These are phyloP conservation scores for Lepidurus apus DNA, from an alignment of 1,140 invertebrate species.

Conservation along the genomic window DNA sequence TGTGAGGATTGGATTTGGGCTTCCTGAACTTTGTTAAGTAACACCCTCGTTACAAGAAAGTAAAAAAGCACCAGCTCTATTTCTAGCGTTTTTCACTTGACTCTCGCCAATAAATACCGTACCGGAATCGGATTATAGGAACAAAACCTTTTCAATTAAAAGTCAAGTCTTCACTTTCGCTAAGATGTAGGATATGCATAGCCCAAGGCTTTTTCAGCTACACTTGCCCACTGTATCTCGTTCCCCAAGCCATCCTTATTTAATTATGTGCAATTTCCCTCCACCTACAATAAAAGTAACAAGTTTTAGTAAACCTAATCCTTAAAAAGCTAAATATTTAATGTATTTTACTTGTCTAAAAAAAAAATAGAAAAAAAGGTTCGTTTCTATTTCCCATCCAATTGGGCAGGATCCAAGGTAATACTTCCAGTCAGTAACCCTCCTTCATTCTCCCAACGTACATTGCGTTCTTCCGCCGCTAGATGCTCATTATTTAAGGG, in stretches of 20 bases:
- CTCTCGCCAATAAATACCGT: too few relatives aligned
- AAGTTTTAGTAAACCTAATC: neutral
- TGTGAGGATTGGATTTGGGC: too few relatives aligned
- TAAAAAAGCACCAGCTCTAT: too few relatives aligned
- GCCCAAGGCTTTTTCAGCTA: neutral
- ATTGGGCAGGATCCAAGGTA: neutral
- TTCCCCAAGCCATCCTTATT: neutral
- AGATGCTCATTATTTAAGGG: neutral
- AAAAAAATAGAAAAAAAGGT: too few relatives aligned
- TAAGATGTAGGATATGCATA: slow-evolving; percentile 11
- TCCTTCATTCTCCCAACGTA: neutral
- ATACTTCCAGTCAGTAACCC: neutral
- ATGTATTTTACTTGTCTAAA: too few relatives aligned
- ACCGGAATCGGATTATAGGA: neutral
- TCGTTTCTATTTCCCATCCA: neutral
- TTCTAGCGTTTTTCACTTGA: too few relatives aligned
- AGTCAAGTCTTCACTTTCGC: neutral
- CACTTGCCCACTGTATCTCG: neutral
- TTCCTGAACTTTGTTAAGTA: too few relatives aligned
- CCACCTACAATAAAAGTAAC: neutral
- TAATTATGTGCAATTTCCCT: neutral
- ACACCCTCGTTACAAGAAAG: too few relatives aligned
- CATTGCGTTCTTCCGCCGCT: neutral
- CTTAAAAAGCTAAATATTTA: too few relatives aligned
- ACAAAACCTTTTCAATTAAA: neutral